phyloP scores from a whole-genome alignment of 2,797 vertebrate species.

The Leucoraja ocellata region DNA sequence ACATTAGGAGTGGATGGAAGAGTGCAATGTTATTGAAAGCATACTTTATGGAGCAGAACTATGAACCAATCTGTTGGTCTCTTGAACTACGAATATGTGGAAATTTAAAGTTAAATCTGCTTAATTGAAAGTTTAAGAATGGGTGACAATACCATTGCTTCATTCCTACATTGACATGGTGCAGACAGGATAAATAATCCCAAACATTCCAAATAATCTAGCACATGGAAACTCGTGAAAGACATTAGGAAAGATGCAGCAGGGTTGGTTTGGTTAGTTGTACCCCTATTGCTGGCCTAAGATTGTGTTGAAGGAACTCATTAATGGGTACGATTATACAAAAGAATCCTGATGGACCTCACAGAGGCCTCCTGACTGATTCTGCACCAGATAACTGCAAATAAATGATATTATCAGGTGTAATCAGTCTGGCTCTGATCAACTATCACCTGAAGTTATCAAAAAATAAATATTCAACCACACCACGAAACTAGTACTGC shows the following conservation, averaged over 20 bases:
- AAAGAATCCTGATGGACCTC: not conserved
- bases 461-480: not conserved
- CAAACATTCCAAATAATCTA: not conserved
- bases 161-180: not conserved
- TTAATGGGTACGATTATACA: no score
- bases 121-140: conserved; percentile 15
- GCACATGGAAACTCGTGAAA: not conserved
- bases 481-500: not conserved
- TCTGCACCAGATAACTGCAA: not conserved
- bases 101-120: not conserved
- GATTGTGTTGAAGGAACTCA: not conserved
- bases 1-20: not conserved
- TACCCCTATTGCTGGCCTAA: not conserved
- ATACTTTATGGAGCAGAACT: not conserved
- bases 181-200: not conserved
- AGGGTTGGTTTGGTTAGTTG: not conserved
- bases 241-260: not conserved
- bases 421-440: not conserved
- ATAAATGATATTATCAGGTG: no score
- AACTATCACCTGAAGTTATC: not conserved
- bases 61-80: not conserved
- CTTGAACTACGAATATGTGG: not conserved
- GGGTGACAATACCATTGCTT: not conserved
- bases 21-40: not conserved
- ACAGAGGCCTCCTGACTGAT: not conserved